Base-by-base conservation (phyloP, 2,797 vertebrate species). In the Halcyon smyrnensis region DNA sequence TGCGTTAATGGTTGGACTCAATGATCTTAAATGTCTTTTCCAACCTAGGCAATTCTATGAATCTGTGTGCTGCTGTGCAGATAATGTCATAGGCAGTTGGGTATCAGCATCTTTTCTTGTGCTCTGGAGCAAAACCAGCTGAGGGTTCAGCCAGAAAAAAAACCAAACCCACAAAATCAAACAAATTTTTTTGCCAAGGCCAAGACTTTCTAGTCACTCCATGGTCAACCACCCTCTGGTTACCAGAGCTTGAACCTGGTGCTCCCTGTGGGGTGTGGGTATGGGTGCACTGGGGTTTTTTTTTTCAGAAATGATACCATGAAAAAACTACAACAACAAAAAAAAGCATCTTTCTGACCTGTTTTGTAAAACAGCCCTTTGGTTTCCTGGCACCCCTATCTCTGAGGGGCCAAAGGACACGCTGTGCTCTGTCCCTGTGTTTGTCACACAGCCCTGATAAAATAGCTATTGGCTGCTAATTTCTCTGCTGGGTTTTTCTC, bases 341-440 rank as follows among this genome's bases (percentile, higher is more conserved):
- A 50, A 18, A 21, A 74, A 78, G 25, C 76, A 24, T 18, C 8
- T 30, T 65, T 24, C 6, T 57, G 79, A 36, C 14, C 34, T 60
- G 69, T 30, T 89, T 70, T 46, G 73, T 68, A 56, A 71, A 76
- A 30, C 27, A 90, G 21, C 48, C 53, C 0, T 8, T 53, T 65
- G 80, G 86, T 90, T 93, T 94, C 90, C 69, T 92, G 86, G 86
- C 69, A 88, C 37, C 45, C 71, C 64, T 78, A 7, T 88, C 92
- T 67, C 8, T 0, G 0, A 39, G 45, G 77, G 88, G 41, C 79
- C 73, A 69, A 87, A 89, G 93, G 87, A 94, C 84, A 54, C 0
- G 0, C 21, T 87, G 89, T 62, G 84, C 73, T 78, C 50, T 54
- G 84, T 43, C 46, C 77, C 81, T 1, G 4, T 4, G 17, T 85